Evolutionary conservation across 2,113 vertebrate genomes (phyloP).

Genomic region (Anser brachyrhynchus): DNA sequence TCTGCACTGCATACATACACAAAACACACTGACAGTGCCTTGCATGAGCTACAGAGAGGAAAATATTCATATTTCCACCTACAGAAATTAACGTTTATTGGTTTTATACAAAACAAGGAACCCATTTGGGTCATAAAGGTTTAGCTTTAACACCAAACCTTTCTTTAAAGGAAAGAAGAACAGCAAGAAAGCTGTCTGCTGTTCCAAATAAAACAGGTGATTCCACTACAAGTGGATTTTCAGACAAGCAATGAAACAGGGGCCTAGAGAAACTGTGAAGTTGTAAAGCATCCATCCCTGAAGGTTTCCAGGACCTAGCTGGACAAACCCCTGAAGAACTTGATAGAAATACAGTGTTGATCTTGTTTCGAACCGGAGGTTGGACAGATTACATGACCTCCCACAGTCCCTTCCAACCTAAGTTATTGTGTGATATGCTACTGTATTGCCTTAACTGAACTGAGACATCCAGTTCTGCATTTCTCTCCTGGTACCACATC

Average conservation of each 20-base stretch:
- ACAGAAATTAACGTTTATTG: background rate
- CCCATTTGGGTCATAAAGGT: background rate
- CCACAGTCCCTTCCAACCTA: background rate
- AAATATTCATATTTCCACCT: background rate
- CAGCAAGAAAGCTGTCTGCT: background rate
- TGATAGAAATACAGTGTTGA: background rate
- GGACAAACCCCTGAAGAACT: background rate
- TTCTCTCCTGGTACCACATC: background rate
- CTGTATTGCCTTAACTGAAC: fast-evolving
- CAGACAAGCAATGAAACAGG: background rate
- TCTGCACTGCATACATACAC: background rate
- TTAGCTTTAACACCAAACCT: background rate
- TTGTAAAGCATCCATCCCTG: background rate
- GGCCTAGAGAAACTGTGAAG: background rate
- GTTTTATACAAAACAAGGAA: background rate
- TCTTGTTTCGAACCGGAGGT: background rate
- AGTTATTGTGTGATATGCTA: fast-evolving
- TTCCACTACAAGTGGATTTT: background rate
- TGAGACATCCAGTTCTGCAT: background rate
- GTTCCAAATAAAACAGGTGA: background rate
- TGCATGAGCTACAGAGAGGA: background rate
- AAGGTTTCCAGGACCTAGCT: background rate
- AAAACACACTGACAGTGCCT: background rate
- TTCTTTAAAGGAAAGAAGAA: background rate
- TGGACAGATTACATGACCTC: background rate